Conservation (phyloP, 2,797 vertebrate species). For the Orientallactaga sibirica region DNA sequence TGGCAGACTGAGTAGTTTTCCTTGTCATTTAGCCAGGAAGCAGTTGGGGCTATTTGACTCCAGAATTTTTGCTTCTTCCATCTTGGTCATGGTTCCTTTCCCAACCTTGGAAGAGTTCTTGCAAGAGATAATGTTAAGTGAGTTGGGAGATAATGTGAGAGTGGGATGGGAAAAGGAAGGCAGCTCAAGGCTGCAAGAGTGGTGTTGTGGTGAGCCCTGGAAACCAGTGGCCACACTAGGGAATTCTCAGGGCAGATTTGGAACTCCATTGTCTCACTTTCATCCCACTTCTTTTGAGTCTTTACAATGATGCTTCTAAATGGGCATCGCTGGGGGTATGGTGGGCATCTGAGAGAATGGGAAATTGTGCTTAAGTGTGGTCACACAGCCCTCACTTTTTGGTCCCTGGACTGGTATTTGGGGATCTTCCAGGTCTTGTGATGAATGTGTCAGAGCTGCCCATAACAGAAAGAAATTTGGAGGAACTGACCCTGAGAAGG, state of each 20-base stretch:
- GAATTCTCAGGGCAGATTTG: slow-evolving; percentile 24
- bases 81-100: neutral
- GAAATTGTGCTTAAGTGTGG: neutral
- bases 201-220: neutral
- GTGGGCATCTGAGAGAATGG: neutral
- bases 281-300: neutral
- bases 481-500: neutral
- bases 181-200: neutral
- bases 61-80: neutral
- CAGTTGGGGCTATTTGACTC: neutral
- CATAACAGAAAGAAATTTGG: neutral
- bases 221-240: neutral
- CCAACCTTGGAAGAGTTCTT: neutral
- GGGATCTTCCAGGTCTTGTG: slow-evolving; percentile 71
- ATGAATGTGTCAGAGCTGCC: slow-evolving; percentile 48
- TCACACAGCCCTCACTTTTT: slow-evolving; percentile 32
- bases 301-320: neutral
- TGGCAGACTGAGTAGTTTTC: neutral
- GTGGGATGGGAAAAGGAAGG: neutral
- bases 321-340: neutral
- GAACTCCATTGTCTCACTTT: slow-evolving; percentile 9
- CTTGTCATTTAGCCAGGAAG: neutral
- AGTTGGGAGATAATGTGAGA: neutral
- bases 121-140: neutral
- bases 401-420: slow-evolving; percentile 31